phyloP scores from a whole-genome alignment of 1,140 invertebrate genomes.

The Popillia japonica region DNA sequence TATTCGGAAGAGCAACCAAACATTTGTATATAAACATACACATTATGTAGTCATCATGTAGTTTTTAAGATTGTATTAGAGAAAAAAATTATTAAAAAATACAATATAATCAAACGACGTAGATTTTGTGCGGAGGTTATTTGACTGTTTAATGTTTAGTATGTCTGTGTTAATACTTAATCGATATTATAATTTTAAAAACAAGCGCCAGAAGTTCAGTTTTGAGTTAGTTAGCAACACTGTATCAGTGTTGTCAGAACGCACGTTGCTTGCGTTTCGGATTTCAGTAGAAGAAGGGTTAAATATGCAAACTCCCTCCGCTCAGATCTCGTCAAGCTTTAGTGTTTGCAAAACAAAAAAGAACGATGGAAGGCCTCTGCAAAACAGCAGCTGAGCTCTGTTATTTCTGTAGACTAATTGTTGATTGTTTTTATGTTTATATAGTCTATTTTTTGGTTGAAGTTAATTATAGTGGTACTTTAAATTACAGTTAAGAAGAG shows the following conservation, averaged over 20 bases:
- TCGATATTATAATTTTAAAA: background rate
- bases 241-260: conserved; percentile 39
- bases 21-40: conserved; percentile 61
- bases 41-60: conserved; percentile 60
- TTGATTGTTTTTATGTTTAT: conserved; percentile 64
- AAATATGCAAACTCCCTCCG: conserved; percentile 22
- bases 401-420: conserved; percentile 60
- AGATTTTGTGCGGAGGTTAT: conserved; percentile 8
- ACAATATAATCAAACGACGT: conserved; percentile 29
- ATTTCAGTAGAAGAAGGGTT: background rate
- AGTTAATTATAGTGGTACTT: conserved; percentile 57
- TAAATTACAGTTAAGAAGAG: conserved; percentile 48
- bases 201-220: background rate
- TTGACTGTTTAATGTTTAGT: conserved; percentile 24
- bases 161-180: background rate
- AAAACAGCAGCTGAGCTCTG: conserved; percentile 52
- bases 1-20: conserved; percentile 51
- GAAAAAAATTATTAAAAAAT: conserved; percentile 41
- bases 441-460: conserved; percentile 62
- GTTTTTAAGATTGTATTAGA: conserved; percentile 55
- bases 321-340: conserved; percentile 39
- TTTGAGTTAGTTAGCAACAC: conserved; percentile 26
- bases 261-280: background rate
- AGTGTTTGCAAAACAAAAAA: conserved; percentile 44
- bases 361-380: conserved; percentile 39